Evolutionary conservation across 2,797 vertebrate species (phyloP).

Genomic region (Oreochromis grahami): DNA sequence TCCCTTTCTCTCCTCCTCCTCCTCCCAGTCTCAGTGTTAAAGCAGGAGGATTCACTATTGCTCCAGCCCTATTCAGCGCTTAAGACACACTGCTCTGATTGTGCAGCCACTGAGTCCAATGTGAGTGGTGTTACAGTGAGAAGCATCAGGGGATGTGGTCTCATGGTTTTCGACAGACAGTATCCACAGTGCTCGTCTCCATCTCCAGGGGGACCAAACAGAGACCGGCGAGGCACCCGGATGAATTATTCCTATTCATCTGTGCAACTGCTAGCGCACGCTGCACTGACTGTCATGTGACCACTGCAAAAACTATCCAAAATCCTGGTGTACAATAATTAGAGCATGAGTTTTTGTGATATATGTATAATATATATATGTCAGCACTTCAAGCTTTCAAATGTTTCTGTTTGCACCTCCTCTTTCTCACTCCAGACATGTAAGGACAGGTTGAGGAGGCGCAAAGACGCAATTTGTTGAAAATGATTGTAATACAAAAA

Average conservation of each 20-base stretch:
- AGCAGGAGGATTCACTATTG: constrained; percentile 41
- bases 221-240: constrained; percentile 35
- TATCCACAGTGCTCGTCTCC: constrained; percentile 45
- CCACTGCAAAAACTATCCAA: constrained; percentile 12
- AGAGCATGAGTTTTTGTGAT: background rate
- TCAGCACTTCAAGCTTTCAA: background rate
- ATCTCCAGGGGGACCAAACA: constrained; percentile 61
- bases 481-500: background rate
- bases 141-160: constrained; percentile 58
- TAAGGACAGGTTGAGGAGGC: background rate
- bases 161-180: constrained; percentile 59
- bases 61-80: constrained; percentile 25
- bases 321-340: background rate
- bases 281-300: constrained; percentile 46
- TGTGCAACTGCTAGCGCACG: constrained; percentile 31
- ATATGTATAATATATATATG: background rate
- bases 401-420: background rate
- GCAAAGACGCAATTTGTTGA: background rate
- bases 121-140: constrained; percentile 56
- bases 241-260: constrained; percentile 65
- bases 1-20: constrained; percentile 7
- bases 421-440: background rate
- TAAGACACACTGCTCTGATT: constrained; percentile 56
- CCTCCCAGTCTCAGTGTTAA: constrained; percentile 34
- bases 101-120: constrained; percentile 34